Evolutionary conservation across 2,113 vertebrate species (phyloP).

Genomic region (Procavia capensis): DNA sequence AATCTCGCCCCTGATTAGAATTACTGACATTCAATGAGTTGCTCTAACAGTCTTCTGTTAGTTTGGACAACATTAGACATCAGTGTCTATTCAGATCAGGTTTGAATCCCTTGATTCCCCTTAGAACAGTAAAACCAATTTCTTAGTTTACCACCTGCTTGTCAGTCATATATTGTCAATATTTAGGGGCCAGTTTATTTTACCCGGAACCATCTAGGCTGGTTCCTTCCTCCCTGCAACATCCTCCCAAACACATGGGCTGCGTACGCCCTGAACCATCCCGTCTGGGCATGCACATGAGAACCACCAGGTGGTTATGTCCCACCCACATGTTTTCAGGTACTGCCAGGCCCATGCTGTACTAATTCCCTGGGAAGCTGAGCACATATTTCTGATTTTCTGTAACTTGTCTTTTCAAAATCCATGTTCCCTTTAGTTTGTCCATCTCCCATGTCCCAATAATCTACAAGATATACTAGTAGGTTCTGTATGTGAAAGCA

Average conservation of each 20-base stretch:
- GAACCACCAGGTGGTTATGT: background rate
- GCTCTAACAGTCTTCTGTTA: background rate
- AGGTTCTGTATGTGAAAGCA: background rate
- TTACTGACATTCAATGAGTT: background rate
- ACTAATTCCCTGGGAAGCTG: background rate
- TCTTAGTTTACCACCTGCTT: background rate
- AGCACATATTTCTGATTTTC: background rate
- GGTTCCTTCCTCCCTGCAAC: too few relatives aligned
- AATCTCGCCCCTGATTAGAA: background rate
- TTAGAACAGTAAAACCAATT: background rate
- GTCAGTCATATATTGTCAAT: background rate
- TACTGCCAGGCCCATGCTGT: background rate
- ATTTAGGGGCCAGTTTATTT: background rate
- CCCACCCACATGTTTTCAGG: background rate
- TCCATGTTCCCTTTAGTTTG: background rate
- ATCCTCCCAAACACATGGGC: background rate
- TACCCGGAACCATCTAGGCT: background rate
- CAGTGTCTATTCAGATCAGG: background rate
- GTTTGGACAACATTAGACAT: background rate
- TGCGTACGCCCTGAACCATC: background rate
- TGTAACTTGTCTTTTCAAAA: conserved; percentile 2
- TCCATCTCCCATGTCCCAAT: background rate
- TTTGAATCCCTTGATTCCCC: background rate
- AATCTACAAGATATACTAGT: background rate
- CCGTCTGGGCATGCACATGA: background rate